phyloP scores from a whole-genome alignment of 2,888 invertebrate species.

The Rhimphoctona megacephalus region DNA sequence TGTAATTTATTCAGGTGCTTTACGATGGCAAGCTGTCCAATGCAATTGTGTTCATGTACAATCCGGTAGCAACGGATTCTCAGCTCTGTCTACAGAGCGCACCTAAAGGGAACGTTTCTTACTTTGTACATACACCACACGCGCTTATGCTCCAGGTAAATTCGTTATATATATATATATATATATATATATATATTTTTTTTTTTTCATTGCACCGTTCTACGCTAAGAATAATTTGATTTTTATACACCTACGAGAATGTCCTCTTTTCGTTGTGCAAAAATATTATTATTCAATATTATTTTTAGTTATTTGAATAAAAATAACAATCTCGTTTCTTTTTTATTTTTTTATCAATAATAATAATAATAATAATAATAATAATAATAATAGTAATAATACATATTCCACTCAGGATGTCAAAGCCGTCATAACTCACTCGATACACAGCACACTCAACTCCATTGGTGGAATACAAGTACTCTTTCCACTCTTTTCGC shows the following conservation, averaged over 20 bases:
- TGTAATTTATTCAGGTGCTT: slow-evolving; percentile 90
- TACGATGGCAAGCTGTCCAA: slow-evolving; percentile 99
- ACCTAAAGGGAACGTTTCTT: slow-evolving; percentile 98
- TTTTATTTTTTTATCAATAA: not conserved
- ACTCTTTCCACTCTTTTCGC: slow-evolving; percentile 98
- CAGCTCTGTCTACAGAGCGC: slow-evolving; percentile 99
- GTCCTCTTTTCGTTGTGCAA: not conserved
- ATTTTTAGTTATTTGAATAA: too few relatives aligned
- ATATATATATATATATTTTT: too few relatives aligned
- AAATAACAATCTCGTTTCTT: not conserved
- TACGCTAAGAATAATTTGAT: not conserved
- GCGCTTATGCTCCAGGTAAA: slow-evolving; percentile 98
- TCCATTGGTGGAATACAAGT: slow-evolving; percentile 99
- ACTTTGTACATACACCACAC: slow-evolving; percentile 99
- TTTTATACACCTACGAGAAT: not conserved
- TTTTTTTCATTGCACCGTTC: not conserved
- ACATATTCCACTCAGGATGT: slow-evolving; percentile 91
- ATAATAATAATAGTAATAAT: slow-evolving; percentile 1
- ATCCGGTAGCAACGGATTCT: slow-evolving; percentile 99
- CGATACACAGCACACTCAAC: slow-evolving; percentile 99
- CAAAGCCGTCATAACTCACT: slow-evolving; percentile 99
- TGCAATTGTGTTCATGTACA: slow-evolving; percentile 99
- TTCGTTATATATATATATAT: too few relatives aligned
- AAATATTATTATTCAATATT: not conserved
- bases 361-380: too few relatives aligned